Conservation (phyloP, 2,888 invertebrate species). For the Pocota personata region DNA sequence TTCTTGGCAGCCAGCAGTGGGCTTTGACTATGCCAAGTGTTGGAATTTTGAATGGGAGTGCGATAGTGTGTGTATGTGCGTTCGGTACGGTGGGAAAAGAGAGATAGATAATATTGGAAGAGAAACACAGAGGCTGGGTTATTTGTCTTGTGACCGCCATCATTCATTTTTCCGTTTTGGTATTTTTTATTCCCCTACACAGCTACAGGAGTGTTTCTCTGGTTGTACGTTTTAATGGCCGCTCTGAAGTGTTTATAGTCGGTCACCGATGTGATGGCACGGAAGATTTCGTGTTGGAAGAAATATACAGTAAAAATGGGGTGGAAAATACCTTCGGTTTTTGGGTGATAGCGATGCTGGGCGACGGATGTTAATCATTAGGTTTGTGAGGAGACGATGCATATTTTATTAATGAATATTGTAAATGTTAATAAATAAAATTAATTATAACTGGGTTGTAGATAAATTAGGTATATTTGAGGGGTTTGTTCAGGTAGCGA, state of each 20-base stretch:
- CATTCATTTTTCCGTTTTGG: constrained; percentile 79
- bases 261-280: constrained; percentile 74
- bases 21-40: constrained; percentile 32
- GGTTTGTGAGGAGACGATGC: background rate
- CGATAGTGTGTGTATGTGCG: background rate
- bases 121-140: constrained; percentile 81
- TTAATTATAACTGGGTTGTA: background rate
- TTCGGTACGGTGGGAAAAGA: constrained; percentile 34
- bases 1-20: no score
- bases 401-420: constrained; percentile 7
- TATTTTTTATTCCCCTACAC: constrained; percentile 70
- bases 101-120: constrained; percentile 63
- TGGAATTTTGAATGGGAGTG: constrained; percentile 34
- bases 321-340: constrained; percentile 21
- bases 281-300: constrained; percentile 57
- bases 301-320: constrained; percentile 22
- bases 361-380: constrained; percentile 39
- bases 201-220: constrained; percentile 13
- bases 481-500: background rate
- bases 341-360: background rate
- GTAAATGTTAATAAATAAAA: constrained; percentile 5
- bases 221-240: constrained; percentile 81
- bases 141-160: constrained; percentile 82
- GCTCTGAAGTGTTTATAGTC: constrained; percentile 83
- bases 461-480: background rate